These are phyloP conservation scores for Aurelia aurita DNA, from an alignment of 30 jellyfish, hydroid and myxozoan genomes.

Conservation along the genomic window DNA sequence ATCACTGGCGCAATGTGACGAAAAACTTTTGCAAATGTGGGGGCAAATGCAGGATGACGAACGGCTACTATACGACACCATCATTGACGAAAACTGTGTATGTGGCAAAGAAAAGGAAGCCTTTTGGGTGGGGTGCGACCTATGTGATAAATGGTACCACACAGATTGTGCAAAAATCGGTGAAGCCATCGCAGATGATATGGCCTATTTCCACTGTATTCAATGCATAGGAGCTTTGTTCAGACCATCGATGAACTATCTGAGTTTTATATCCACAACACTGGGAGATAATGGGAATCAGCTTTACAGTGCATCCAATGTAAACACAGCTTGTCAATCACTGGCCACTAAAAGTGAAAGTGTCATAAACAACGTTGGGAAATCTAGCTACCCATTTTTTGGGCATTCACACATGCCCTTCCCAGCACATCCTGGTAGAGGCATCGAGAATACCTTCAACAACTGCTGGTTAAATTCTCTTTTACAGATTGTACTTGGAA, in stretches of 20 bases:
- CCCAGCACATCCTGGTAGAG: not conserved
- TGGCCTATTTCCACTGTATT: constrained; percentile 15
- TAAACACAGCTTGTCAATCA: not conserved
- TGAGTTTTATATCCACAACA: not conserved
- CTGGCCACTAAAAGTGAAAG: not conserved
- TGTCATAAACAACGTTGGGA: not conserved
- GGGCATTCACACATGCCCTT: not conserved
- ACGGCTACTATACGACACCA: not conserved
- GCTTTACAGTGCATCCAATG: not conserved
- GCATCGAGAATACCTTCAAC: constrained; percentile 18
- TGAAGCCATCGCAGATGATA: constrained; percentile 10
- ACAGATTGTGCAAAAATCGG: constrained; percentile 9
- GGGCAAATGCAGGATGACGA: not conserved
- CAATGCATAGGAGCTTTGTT: not conserved
- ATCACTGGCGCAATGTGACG: not conserved
- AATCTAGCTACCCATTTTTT: not conserved
- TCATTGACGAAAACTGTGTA: not conserved
- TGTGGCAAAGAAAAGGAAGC: not conserved
- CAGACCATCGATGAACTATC: constrained; percentile 8
- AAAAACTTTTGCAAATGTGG: not conserved
- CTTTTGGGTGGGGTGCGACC: not conserved
- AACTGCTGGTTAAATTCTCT: constrained; percentile 31
- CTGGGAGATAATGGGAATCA: not conserved
- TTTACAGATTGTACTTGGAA: constrained; percentile 2
- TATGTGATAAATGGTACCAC: no score